Base-by-base conservation (phyloP, 2,113 vertebrate species). In the Polypterus senegalus region DNA sequence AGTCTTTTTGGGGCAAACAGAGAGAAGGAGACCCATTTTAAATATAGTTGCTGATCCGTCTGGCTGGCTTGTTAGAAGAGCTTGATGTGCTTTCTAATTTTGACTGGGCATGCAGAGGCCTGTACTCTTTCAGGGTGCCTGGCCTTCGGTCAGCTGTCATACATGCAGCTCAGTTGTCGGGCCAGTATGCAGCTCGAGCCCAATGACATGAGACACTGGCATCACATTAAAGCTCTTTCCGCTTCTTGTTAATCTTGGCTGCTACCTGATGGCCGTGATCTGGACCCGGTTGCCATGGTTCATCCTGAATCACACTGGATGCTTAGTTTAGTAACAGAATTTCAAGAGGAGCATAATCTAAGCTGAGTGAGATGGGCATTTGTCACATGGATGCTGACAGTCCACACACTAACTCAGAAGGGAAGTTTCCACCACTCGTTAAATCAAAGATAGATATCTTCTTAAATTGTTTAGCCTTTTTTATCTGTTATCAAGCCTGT, bases 261-360 rank as follows among this genome's bases (percentile, higher is more conserved):
- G 56, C 56, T 58, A 58, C 56, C 56, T 58, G 56, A 58, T 58
- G 56, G 43, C 56, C 27, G 10, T 57, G 56, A 8, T 58, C 46
- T 58, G 56, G 56, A 10, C 5, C 43, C 56, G 44, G 56, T 58
- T 58, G 56, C 56, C 46, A 58, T n/a, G 56, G 43, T 7, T 45
- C 43, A 5, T 9, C 56, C 56, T 58, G 7, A 11, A 44, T 45
- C 56, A 45, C 56, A 45, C 43, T 27, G 27, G 27, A 27, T 27
- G 27, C 27, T 7, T 7, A 56, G 11, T 10, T 27, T 56, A 6
- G 27, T 11, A 27, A 45, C 7, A 58, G 56, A 7, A 58, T 8
- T 27, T 27, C 27, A 27, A 27, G 27, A 27, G 27, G 27, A 27
- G 27, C 27, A 27, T 27, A 27, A 27, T 27, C 27, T 27, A 27